These are phyloP conservation scores for Gambelia wislizenii DNA, from an alignment of 2,797 vertebrate species.

Conservation along the genomic window DNA sequence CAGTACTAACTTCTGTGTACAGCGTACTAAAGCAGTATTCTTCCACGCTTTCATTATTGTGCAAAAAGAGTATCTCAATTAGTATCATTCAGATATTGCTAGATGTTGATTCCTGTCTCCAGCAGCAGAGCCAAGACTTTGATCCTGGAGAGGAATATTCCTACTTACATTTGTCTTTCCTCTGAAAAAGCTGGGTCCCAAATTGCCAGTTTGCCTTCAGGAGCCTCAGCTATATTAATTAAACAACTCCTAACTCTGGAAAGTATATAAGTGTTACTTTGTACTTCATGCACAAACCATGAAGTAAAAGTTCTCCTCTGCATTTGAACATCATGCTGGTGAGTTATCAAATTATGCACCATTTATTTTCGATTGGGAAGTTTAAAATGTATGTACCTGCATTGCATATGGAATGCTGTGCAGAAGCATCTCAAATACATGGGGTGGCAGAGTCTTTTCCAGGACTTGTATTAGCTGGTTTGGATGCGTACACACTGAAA, in stretches of 20 bases:
- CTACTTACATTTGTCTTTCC: neutral
- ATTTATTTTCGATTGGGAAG: neutral
- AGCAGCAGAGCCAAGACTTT: neutral
- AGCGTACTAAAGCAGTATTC: neutral
- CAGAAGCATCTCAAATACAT: conserved; percentile 69
- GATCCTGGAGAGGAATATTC: neutral
- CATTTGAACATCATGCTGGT: neutral
- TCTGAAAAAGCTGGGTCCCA: neutral
- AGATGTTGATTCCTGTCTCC: neutral
- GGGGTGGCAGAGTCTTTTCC: conserved; percentile 62
- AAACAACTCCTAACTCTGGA: neutral
- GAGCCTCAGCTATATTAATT: neutral
- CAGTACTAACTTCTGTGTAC: neutral
- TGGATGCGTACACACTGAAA: conserved; percentile 61
- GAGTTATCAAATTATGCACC: neutral
- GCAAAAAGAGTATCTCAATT: neutral
- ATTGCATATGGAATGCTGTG: conserved; percentile 61
- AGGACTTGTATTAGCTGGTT: conserved; percentile 63
- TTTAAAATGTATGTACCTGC: conserved; percentile 57
- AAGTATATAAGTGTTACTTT: too few species aligned
- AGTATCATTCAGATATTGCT: neutral
- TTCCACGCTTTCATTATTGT: neutral
- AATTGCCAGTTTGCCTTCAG: neutral
- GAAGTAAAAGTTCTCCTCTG: neutral
- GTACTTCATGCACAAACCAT: neutral